Evolutionary conservation across 2,888 invertebrate genomes (phyloP).

Genomic region (Reticulitermes lucifugus): DNA sequence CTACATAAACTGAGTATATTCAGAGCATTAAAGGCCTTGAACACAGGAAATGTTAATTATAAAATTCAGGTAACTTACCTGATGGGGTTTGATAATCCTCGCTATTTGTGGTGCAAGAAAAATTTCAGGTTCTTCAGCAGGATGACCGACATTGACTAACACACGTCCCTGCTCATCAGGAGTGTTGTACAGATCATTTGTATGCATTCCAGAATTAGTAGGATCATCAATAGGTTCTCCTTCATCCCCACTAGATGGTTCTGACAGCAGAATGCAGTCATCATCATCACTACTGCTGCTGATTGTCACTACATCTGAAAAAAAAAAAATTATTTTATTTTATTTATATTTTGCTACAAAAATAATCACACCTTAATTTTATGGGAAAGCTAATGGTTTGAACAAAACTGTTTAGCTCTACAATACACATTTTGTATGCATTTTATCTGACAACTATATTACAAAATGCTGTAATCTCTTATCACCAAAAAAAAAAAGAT

Average conservation of each 20-base stretch:
- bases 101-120: slow-evolving; percentile 93
- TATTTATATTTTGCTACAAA: background rate
- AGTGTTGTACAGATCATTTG: slow-evolving; percentile 91
- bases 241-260: slow-evolving; percentile 82
- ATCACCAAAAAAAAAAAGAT: too few species aligned
- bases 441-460: too few species aligned
- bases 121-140: slow-evolving; percentile 89
- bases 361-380: background rate
- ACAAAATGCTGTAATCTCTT: too few species aligned
- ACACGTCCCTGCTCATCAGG: slow-evolving; percentile 94
- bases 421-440: too few species aligned
- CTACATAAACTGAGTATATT: too few species aligned
- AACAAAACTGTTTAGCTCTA: too few species aligned
- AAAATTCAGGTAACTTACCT: slow-evolving; percentile 67
- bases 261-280: slow-evolving; percentile 89
- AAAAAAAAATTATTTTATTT: background rate
- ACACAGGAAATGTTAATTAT: background rate
- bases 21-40: too few species aligned
- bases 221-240: slow-evolving; percentile 87
- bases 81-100: slow-evolving; percentile 94
- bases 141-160: slow-evolving; percentile 93
- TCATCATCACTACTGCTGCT: slow-evolving; percentile 80
- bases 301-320: slow-evolving; percentile 78
- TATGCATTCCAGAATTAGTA: slow-evolving; percentile 92
- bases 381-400: too few species aligned